phyloP scores from a whole-genome alignment of 2,113 vertebrate species.

The Mesocricetus auratus region DNA sequence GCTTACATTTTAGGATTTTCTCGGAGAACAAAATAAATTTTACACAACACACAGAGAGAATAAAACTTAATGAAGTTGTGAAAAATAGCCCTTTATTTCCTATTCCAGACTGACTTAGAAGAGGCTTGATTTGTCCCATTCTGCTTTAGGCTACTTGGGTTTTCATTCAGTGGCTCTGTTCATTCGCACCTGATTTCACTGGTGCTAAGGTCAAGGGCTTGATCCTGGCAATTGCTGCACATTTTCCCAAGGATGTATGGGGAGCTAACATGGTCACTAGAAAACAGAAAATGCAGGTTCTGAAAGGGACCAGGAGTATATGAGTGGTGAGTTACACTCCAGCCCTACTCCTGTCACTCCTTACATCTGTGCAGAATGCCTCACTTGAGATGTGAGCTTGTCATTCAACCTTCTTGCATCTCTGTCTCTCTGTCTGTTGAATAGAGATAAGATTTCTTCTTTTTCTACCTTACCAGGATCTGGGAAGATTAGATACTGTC shows the following conservation, averaged over 20 bases:
- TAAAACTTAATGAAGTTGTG: not conserved
- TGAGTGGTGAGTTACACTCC: not conserved
- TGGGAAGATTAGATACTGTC: conserved; percentile 80
- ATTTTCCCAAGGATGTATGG: not conserved
- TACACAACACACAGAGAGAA: not conserved
- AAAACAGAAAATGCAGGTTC: not conserved
- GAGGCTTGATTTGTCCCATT: not conserved
- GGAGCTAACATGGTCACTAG: not conserved
- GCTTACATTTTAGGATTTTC: not conserved
- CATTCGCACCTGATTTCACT: not conserved
- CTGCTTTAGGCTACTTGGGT: not conserved
- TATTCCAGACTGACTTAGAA: not conserved
- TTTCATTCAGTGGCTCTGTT: not conserved
- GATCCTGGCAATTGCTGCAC: not conserved
- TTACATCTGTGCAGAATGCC: not conserved
- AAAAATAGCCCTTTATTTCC: not conserved
- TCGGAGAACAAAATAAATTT: not conserved
- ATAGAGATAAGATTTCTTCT: conserved; percentile 78
- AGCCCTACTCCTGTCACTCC: not conserved
- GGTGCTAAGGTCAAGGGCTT: not conserved
- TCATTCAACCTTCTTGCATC: conserved; percentile 57
- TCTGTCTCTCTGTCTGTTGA: conserved; percentile 79
- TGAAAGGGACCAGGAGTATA: not conserved
- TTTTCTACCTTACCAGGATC: conserved; percentile 76
- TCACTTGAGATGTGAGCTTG: conserved; percentile 27